These are phyloP conservation scores for Genyomyrus donnyi DNA, from an alignment of 2,113 vertebrate genomes.

Conservation along the genomic window DNA sequence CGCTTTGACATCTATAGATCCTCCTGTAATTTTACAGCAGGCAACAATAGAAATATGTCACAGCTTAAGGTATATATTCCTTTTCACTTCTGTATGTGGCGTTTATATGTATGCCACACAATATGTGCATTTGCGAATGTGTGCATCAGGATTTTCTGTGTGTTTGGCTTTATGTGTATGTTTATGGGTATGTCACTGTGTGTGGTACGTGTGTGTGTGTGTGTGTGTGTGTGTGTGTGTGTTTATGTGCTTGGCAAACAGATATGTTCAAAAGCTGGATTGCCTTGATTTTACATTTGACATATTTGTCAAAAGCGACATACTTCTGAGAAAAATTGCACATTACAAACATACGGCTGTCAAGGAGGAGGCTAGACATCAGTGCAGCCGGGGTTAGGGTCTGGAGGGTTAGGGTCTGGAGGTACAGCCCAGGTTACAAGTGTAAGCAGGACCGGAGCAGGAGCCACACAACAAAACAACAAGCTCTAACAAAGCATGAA, in stretches of 20 bases:
- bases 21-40: neutral
- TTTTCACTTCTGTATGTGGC: neutral
- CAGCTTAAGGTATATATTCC: neutral
- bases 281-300: neutral
- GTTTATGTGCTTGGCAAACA: neutral
- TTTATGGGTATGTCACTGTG: neutral
- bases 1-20: neutral
- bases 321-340: neutral
- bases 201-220: neutral
- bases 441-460: neutral
- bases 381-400: neutral
- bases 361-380: neutral
- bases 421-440: neutral
- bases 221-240: neutral
- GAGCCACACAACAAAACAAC: neutral
- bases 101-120: constrained; percentile 23
- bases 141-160: neutral
- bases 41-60: neutral
- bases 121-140: constrained; percentile 24
- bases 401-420: neutral
- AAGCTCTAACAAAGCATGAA: neutral
- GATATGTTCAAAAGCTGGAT: neutral
- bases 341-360: neutral
- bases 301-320: neutral
- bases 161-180: constrained; percentile 1